Conservation (phyloP, 2,888 invertebrate species). For the Luperina testacea region DNA sequence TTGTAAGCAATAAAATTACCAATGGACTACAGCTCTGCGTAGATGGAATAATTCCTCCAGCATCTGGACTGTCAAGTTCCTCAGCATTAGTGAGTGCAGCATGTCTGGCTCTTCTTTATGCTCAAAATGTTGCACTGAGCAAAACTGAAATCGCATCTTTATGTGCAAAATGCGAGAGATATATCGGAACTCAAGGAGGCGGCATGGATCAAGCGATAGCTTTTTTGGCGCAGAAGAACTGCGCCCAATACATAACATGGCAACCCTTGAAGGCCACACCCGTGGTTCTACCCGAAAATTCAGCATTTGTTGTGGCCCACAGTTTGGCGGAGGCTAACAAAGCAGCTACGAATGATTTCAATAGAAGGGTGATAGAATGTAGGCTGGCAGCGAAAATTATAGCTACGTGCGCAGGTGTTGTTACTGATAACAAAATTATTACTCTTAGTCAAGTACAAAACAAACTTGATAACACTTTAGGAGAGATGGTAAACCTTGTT, state of each 20-base stretch:
- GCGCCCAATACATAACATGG: conserved; percentile 98
- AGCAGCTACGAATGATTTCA: conserved; percentile 97
- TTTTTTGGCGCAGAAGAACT: conserved; percentile 95
- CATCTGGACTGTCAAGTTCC: conserved; percentile 98
- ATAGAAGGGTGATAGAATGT: conserved; percentile 98
- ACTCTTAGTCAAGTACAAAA: conserved; percentile 94
- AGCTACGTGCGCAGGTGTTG: conserved; percentile 74
- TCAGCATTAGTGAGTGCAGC: conserved; percentile 99
- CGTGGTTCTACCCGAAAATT: conserved; percentile 94
- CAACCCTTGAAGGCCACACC: conserved; percentile 95
- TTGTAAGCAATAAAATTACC: conserved; percentile 82
- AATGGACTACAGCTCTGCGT: conserved; percentile 93
- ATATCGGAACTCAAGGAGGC: conserved; percentile 99
- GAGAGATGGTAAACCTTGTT: conserved; percentile 93
- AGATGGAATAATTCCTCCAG: conserved; percentile 96
- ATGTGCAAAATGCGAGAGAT: conserved; percentile 97
- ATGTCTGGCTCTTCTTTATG: conserved; percentile 93
- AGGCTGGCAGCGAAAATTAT: conserved; percentile 96
- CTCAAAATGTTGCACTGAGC: conserved; percentile 82
- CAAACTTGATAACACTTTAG: conserved; percentile 90
- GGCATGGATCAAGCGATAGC: conserved; percentile 99
- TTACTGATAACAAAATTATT: conserved; percentile 91
- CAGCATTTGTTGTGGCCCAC: conserved; percentile 98
- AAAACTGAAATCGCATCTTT: conserved; percentile 94
- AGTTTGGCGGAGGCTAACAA: conserved; percentile 97